phyloP scores from a whole-genome alignment of 2,888 invertebrate species.

The Tipula helvola region DNA sequence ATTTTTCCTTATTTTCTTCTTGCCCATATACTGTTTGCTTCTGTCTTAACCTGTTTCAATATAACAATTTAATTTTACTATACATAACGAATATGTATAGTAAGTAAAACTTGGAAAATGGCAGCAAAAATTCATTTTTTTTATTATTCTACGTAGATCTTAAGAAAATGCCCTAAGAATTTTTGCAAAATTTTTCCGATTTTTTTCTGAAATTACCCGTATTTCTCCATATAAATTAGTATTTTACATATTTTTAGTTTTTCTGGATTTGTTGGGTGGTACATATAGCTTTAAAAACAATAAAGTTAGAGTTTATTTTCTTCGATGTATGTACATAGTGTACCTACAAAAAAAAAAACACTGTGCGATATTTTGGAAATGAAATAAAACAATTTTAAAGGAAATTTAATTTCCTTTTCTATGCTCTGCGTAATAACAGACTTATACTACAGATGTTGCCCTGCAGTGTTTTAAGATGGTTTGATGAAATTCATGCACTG shows the following conservation, averaged over 20 bases:
- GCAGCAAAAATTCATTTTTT: not conserved
- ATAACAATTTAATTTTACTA: not conserved
- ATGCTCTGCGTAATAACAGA: too few species aligned
- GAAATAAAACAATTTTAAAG: too few species aligned
- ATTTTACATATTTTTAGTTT: not conserved
- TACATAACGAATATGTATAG: not conserved
- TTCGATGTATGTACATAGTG: too few species aligned
- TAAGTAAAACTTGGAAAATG: not conserved
- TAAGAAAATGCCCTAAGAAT: not conserved
- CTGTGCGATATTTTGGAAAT: too few species aligned
- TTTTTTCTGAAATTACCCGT: not conserved
- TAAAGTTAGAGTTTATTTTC: too few species aligned
- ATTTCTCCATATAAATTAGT: not conserved
- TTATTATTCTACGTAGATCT: not conserved
- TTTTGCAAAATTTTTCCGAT: not conserved
- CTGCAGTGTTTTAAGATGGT: too few species aligned
- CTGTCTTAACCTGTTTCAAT: not conserved
- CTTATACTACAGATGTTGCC: too few species aligned
- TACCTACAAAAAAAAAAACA: too few species aligned
- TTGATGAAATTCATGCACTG: too few species aligned
- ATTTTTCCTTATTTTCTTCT: not conserved
- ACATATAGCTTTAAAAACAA: too few species aligned
- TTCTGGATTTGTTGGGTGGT: too few species aligned
- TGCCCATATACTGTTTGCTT: not conserved
- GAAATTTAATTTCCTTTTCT: too few species aligned